Conservation (phyloP, 1,140 invertebrate species). For the Prorops nasuta region DNA sequence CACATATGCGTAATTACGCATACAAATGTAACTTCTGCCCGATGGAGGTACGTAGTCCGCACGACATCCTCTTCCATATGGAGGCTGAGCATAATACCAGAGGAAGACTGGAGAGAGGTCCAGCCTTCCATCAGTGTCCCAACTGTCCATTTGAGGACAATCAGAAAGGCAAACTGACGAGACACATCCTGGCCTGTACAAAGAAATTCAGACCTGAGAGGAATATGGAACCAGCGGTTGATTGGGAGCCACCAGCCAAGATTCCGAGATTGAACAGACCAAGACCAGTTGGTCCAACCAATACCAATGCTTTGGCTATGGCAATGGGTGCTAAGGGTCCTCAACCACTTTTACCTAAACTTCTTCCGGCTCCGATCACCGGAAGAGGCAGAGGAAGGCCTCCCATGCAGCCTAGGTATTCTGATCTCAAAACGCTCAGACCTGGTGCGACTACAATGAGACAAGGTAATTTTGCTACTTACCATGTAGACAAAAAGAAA, state of each 20-base stretch:
- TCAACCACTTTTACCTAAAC: slow-evolving; percentile 59
- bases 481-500: neutral
- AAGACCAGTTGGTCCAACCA: slow-evolving; percentile 50
- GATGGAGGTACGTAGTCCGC: slow-evolving; percentile 78
- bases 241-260: slow-evolving; percentile 91
- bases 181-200: slow-evolving; percentile 84
- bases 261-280: slow-evolving; percentile 73
- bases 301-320: slow-evolving; percentile 50
- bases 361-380: slow-evolving; percentile 48
- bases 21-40: slow-evolving; percentile 87
- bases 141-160: slow-evolving; percentile 95
- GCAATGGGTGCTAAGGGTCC: slow-evolving; percentile 49
- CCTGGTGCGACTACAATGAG: slow-evolving; percentile 40
- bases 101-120: slow-evolving; percentile 79
- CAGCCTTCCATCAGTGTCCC: slow-evolving; percentile 86
- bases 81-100: slow-evolving; percentile 82
- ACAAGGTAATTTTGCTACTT: slow-evolving; percentile 36
- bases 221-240: slow-evolving; percentile 78
- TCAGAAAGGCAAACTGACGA: slow-evolving; percentile 86
- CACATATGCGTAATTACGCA: slow-evolving; percentile 84
- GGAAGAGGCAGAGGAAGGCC: slow-evolving; percentile 50
- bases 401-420: slow-evolving; percentile 52
- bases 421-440: slow-evolving; percentile 47
- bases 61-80: slow-evolving; percentile 90
- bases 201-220: slow-evolving; percentile 87